Evolutionary conservation across 1,140 invertebrate genomes (phyloP).

Genomic region (Papilio aristodemus): DNA sequence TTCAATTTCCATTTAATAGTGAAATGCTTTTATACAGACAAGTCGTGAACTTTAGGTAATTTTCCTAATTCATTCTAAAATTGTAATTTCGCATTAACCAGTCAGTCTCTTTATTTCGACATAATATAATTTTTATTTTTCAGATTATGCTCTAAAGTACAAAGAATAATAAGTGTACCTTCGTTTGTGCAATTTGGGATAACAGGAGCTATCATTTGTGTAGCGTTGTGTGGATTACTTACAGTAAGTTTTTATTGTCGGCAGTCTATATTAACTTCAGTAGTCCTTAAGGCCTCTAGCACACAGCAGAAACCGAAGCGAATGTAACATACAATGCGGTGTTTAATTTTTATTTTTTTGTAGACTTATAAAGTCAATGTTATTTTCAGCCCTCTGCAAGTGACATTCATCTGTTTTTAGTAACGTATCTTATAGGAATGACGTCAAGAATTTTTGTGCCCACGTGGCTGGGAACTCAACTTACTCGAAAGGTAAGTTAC

Average conservation of each 20-base stretch:
- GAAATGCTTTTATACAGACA: too few relatives aligned
- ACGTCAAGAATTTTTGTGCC: constrained; percentile 15
- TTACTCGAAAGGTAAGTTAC: constrained; percentile 4
- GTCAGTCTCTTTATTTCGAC: too few relatives aligned
- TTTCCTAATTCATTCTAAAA: too few relatives aligned
- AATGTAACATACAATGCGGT: too few relatives aligned
- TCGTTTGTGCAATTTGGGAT: constrained; percentile 19
- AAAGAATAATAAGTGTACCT: constrained; percentile 8
- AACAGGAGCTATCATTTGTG: constrained; percentile 12
- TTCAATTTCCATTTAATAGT: too few relatives aligned
- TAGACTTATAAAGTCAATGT: neutral
- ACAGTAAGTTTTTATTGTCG: constrained; percentile 1
- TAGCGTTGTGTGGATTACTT: constrained; percentile 8
- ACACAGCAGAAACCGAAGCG: too few relatives aligned
- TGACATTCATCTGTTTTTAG: neutral
- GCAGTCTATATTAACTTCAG: too few relatives aligned
- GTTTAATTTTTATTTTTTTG: too few relatives aligned
- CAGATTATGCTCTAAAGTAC: constrained; percentile 6
- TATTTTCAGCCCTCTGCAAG: constrained; percentile 1
- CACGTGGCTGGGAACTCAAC: neutral
- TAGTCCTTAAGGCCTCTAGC: too few relatives aligned
- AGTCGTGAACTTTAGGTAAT: too few relatives aligned
- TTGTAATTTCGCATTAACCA: too few relatives aligned
- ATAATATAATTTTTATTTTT: too few relatives aligned
- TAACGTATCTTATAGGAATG: constrained; percentile 8